Evolutionary conservation across 2,797 vertebrate species (phyloP).

Genomic region (Semotilus atromaculatus): DNA sequence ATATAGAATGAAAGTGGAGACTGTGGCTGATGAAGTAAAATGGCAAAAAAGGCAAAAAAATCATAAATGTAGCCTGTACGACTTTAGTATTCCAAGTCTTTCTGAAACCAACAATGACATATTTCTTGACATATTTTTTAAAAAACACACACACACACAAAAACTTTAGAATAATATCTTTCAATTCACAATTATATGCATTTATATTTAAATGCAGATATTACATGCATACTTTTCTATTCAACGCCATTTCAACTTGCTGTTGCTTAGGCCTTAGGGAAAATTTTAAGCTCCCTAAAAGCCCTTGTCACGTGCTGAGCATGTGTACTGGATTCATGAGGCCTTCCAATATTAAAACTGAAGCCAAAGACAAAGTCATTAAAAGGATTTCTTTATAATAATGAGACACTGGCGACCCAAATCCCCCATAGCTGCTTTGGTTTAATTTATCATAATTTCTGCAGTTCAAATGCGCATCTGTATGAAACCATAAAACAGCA

Average conservation of each 20-base stretch:
- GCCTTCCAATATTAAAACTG: not conserved
- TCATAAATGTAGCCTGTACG: not conserved
- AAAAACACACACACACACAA: not conserved
- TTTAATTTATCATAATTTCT: not conserved
- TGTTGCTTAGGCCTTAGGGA: slow-evolving; percentile 27
- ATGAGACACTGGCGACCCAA: not conserved
- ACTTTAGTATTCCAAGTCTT: not conserved
- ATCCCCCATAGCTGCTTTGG: not conserved
- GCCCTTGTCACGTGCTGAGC: slow-evolving; percentile 63
- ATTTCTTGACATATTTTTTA: not conserved
- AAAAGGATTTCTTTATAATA: not conserved
- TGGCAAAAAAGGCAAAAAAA: not conserved
- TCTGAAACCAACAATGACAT: not conserved
- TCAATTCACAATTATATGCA: not conserved
- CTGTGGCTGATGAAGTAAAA: not conserved
- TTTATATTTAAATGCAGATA: not conserved
- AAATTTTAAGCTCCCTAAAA: slow-evolving; percentile 59
- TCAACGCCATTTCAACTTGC: too few species aligned
- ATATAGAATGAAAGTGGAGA: not conserved
- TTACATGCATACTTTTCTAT: too few species aligned
- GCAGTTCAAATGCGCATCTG: not conserved
- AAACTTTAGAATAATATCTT: not conserved
- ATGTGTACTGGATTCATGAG: slow-evolving; percentile 55
- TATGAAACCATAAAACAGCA: too few species aligned
- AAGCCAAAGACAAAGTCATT: not conserved